These are phyloP conservation scores for Kryphioiulus occultus DNA, from an alignment of 2,888 invertebrate species.

Conservation along the genomic window DNA sequence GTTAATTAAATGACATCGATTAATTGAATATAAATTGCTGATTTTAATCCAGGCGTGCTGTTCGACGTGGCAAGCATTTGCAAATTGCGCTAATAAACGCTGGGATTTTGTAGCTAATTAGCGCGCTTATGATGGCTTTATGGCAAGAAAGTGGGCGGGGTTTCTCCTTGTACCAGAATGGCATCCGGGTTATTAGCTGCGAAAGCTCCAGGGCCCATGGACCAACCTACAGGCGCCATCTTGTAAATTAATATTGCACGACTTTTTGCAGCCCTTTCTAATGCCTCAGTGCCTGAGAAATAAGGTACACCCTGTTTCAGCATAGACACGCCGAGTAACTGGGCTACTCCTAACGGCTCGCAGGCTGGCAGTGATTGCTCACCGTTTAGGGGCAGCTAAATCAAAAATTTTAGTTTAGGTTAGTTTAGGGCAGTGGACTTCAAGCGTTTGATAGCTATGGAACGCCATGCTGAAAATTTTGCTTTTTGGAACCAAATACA, in stretches of 20 bases:
- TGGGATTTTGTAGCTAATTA: neutral
- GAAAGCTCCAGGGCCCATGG: neutral
- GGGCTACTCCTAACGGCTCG: no score
- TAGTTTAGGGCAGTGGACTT: no score
- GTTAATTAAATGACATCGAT: constrained; percentile 30
- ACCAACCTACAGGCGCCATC: neutral
- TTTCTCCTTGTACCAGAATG: neutral
- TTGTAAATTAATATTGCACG: neutral
- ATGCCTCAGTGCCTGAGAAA: no score
- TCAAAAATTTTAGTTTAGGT: no score
- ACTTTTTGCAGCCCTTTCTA: neutral
- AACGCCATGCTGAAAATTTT: no score
- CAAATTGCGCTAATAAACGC: neutral
- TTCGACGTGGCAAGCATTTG: neutral
- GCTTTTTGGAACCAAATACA: no score
- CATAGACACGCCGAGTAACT: no score
- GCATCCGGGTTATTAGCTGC: no score
- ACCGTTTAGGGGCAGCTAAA: no score
- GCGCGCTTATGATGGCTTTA: neutral
- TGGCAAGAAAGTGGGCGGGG: neutral
- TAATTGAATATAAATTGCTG: constrained; percentile 35
- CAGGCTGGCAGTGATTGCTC: no score
- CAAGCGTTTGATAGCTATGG: no score
- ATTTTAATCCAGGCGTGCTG: neutral
- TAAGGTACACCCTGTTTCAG: no score